Base-by-base conservation (phyloP, 2,888 invertebrate species). In the Scaptodrosophila latifasciaeformis region DNA sequence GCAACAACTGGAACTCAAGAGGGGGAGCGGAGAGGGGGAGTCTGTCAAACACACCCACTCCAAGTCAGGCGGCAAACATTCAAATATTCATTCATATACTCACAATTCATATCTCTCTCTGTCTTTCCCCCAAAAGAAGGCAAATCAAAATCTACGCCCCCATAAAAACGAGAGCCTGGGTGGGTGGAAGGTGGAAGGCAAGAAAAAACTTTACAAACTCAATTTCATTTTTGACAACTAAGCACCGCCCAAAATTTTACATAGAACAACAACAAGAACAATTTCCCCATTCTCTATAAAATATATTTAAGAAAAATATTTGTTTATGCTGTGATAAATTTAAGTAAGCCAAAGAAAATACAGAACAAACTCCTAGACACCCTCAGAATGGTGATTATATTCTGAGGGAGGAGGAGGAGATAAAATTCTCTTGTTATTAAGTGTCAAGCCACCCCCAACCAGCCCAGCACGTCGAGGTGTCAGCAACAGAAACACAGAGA, bases 321-420 rank as follows among this genome's bases (percentile, higher is more conserved):
- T 75, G 79, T 75, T 81, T 75, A 81, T 81, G 62, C 71, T 75
- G 63, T 61, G 70, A 75, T 81, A 75, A 78, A 81, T 75, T 75
- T 67, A 64, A 54, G n/a, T n/a, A n/a, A n/a, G n/a, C n/a, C n/a
- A n/a, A n/a, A n/a, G n/a, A n/a, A n/a, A n/a, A n/a, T n/a, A 59
- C 67, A 66, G 65, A 61, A 59, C 2, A 10, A 17, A 15, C n/a
- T 7, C 40, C 40, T 40, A 40, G 40, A 24, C 40, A 21, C 40
- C 10, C 21, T 2, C 24, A 31, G n/a, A 5, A 27, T 27, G 5
- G 5, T 27, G 5, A 27, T 27, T 27, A 24, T 3, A 24, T 3
- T 5, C 4, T 24, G 24, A 24, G 24, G 24, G 24, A 3, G 24
- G 24, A n/a, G n/a, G n/a, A n/a, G 27, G 24, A 5, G 24, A 7